A percentile compares a stretch with the other conserved stretches of the same genome.
Conservation (phyloP, 2,888 invertebrate species). For the Bimastos eiseni region DNA sequence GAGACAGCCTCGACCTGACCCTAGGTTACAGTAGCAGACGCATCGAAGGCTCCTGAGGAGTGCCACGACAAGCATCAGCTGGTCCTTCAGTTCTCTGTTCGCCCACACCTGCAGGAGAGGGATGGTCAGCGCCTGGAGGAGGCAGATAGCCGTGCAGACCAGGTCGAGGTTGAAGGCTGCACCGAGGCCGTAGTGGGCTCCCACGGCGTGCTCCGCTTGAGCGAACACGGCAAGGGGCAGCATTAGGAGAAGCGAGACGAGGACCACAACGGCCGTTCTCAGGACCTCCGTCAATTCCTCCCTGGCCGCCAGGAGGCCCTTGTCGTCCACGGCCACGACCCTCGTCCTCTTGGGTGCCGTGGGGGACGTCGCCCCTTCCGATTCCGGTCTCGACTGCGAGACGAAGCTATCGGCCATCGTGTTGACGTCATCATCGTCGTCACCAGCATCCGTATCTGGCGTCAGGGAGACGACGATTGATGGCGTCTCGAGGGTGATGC, state of each 20-base stretch:
- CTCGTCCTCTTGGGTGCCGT: not conserved
- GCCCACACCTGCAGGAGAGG: slow-evolving; percentile 39
- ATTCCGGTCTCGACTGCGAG: not conserved
- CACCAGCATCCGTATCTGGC: slow-evolving; percentile 25
- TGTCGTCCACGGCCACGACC: not conserved
- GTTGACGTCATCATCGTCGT: not conserved
- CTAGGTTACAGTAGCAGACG: slow-evolving; percentile 43
- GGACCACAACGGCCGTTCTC: not conserved
- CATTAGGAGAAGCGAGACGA: slow-evolving; percentile 32
- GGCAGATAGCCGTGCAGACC: slow-evolving; percentile 28
- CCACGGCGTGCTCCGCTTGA: slow-evolving; percentile 27
- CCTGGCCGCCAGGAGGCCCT: not conserved
- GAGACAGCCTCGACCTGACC: slow-evolving; percentile 26
- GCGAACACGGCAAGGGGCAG: slow-evolving; percentile 36
- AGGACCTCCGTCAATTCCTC: not conserved
- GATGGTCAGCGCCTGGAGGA: slow-evolving; percentile 35
- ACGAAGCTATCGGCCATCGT: not conserved
- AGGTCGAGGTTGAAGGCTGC: slow-evolving; percentile 32
- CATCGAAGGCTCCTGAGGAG: slow-evolving; percentile 39
- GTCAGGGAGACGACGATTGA: slow-evolving; percentile 29
- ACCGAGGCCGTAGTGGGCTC: not conserved
- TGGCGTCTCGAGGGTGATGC: slow-evolving; percentile 3
- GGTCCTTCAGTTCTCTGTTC: slow-evolving; percentile 37
- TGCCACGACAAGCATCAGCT: slow-evolving; percentile 31
- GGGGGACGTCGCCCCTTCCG: not conserved